Conservation (phyloP, 1,140 invertebrate genomes). For the Pristionchus pacificus region DNA sequence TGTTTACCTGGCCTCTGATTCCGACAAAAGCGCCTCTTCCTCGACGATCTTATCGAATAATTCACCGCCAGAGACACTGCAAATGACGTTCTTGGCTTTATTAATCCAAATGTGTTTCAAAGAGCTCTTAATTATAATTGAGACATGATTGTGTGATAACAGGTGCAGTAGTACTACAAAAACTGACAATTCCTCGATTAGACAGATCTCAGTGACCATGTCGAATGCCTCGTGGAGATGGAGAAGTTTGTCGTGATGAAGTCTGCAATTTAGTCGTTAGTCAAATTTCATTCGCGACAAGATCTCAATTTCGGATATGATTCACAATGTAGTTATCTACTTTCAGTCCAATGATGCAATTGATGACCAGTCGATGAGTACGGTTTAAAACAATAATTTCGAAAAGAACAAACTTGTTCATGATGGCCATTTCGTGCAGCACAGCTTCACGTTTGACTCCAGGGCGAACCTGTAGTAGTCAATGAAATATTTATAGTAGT, state of each 20-base stretch:
- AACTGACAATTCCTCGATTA: constrained; percentile 64
- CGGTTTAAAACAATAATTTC: too few species aligned
- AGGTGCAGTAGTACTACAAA: too few species aligned
- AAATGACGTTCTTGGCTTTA: constrained; percentile 23
- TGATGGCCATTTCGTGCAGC: constrained; percentile 60
- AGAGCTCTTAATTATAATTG: too few species aligned
- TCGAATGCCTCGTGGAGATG: constrained; percentile 63
- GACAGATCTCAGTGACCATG: constrained; percentile 59
- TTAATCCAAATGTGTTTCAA: too few species aligned
- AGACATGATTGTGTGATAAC: not conserved
- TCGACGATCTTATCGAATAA: constrained; percentile 95
- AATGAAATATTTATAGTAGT: not conserved
- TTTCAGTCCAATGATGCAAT: too few species aligned
- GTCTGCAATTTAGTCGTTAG: too few species aligned
- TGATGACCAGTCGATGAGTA: too few species aligned
- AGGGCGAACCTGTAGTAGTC: constrained; percentile 21
- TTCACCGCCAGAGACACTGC: constrained; percentile 73
- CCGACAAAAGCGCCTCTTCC: constrained; percentile 92
- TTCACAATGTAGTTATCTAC: too few species aligned
- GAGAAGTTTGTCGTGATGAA: constrained; percentile 63
- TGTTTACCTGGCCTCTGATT: constrained; percentile 59
- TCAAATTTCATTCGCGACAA: too few species aligned
- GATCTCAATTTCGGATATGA: too few species aligned
- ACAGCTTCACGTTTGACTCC: constrained; percentile 37
- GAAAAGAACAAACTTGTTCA: too few species aligned